Evolutionary conservation across 1,140 invertebrate species (phyloP).

Genomic region (Archegozetes longisetosus): DNA sequence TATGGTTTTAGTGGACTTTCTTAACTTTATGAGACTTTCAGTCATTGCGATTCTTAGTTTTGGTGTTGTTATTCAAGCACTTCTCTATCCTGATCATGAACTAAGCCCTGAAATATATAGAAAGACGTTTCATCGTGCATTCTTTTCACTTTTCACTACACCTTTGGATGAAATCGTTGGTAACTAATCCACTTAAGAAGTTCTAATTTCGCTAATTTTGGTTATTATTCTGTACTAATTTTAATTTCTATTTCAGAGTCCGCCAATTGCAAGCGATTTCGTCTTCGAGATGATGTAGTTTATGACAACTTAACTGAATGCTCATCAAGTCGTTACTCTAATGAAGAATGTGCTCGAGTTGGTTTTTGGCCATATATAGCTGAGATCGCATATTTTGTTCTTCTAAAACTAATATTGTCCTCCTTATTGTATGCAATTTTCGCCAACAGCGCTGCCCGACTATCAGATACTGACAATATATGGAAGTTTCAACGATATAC

Average conservation of each 20-base stretch:
- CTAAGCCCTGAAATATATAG: conserved; percentile 26
- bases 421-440: conserved; percentile 32
- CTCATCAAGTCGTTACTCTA: background rate
- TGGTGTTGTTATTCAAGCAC: conserved; percentile 31
- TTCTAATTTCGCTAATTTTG: too few species aligned
- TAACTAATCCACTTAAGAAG: too few species aligned
- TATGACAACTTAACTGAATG: too few species aligned
- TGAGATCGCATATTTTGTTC: conserved; percentile 31
- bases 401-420: conserved; percentile 31
- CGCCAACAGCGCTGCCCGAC: conserved; percentile 28
- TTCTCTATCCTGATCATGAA: conserved; percentile 31
- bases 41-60: conserved; percentile 30
- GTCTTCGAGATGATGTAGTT: too few species aligned
- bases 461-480: conserved; percentile 28
- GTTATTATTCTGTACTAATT: too few species aligned
- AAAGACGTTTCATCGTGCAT: conserved; percentile 27
- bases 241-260: too few species aligned
- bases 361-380: conserved; percentile 30
- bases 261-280: too few species aligned
- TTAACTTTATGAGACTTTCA: conserved; percentile 31
- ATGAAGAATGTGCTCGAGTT: conserved; percentile 25
- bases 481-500: conserved; percentile 34
- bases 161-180: conserved; percentile 27
- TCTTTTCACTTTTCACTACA: conserved; percentile 33
- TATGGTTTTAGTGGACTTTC: conserved; percentile 33